Conservation (phyloP, 2,797 vertebrate species). For the Pseudomugil tenellus region DNA sequence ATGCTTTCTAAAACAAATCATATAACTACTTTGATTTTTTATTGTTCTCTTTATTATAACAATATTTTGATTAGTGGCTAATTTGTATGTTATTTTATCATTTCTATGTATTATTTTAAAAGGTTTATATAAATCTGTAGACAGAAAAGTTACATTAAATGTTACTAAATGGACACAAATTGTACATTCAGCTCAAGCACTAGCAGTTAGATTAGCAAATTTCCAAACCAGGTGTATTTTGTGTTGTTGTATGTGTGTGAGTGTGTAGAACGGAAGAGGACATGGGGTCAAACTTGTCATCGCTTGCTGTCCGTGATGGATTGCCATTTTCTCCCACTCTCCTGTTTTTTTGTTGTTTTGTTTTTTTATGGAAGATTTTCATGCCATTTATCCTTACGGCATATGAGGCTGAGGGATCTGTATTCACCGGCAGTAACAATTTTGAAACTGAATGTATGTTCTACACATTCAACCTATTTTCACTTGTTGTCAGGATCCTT, state of each 20-base stretch:
- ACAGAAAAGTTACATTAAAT: conserved; percentile 9
- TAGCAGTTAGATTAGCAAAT: conserved; percentile 8
- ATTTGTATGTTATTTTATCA: not conserved
- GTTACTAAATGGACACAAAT: conserved; percentile 22
- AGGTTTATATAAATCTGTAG: not conserved
- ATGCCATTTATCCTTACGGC: not conserved
- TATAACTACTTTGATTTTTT: not conserved
- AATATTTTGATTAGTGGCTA: not conserved
- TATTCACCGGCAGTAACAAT: no score
- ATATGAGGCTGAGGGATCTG: no score
- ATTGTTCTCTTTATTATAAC: not conserved
- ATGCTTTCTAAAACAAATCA: conserved; percentile 19
- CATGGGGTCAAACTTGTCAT: conserved; percentile 49
- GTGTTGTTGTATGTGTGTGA: not conserved
- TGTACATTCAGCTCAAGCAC: conserved; percentile 10
- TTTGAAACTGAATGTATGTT: not conserved
- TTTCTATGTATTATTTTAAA: not conserved
- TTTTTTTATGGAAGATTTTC: conserved; percentile 25
- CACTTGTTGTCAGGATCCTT: not conserved
- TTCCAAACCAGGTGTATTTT: conserved; percentile 9
- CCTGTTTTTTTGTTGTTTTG: conserved; percentile 33
- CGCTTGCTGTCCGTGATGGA: conserved; percentile 53
- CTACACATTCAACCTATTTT: not conserved
- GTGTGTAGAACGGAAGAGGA: conserved; percentile 11
- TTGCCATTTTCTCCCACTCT: conserved; percentile 36